These are phyloP conservation scores for Meandrusa payeni DNA, from an alignment of 2,888 invertebrate species.

Conservation along the genomic window DNA sequence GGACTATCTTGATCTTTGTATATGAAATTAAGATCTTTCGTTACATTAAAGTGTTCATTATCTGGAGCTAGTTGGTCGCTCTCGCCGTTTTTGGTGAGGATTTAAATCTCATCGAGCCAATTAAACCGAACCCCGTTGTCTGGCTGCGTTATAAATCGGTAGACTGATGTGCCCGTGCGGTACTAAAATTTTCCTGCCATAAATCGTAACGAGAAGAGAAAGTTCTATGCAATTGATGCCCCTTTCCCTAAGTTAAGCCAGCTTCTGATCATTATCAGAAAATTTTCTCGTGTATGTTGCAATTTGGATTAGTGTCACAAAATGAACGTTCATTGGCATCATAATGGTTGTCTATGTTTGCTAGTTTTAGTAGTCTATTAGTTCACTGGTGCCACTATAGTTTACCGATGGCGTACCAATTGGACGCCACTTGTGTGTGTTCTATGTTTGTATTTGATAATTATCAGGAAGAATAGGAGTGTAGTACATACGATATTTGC, in stretches of 20 bases:
- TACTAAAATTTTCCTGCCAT: constrained; percentile 11
- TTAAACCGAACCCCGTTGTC: constrained; percentile 17
- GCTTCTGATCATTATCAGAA: too few relatives aligned
- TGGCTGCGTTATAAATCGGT: constrained; percentile 15
- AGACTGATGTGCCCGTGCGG: constrained; percentile 17
- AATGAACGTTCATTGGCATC: too few relatives aligned
- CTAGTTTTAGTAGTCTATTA: too few relatives aligned
- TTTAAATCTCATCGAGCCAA: constrained; percentile 21
- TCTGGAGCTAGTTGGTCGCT: constrained; percentile 7
- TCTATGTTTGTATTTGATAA: too few relatives aligned
- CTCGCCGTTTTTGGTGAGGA: constrained; percentile 24
- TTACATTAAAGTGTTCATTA: constrained; percentile 21
- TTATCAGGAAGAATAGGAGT: too few relatives aligned
- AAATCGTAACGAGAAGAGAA: constrained; percentile 12
- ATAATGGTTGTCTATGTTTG: too few relatives aligned
- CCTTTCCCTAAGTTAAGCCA: neutral
- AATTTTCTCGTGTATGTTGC: too few relatives aligned
- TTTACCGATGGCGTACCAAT: too few relatives aligned
- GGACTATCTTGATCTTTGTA: constrained; percentile 23
- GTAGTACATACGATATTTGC: too few relatives aligned
- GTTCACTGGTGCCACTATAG: too few relatives aligned
- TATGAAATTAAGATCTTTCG: constrained; percentile 24
- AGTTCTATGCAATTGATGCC: constrained; percentile 5
- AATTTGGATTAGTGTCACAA: too few relatives aligned
- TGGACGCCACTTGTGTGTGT: too few relatives aligned